phyloP scores from a whole-genome alignment of 92 coral and sea anemone genomes.

The Epizoanthus rinbou region DNA sequence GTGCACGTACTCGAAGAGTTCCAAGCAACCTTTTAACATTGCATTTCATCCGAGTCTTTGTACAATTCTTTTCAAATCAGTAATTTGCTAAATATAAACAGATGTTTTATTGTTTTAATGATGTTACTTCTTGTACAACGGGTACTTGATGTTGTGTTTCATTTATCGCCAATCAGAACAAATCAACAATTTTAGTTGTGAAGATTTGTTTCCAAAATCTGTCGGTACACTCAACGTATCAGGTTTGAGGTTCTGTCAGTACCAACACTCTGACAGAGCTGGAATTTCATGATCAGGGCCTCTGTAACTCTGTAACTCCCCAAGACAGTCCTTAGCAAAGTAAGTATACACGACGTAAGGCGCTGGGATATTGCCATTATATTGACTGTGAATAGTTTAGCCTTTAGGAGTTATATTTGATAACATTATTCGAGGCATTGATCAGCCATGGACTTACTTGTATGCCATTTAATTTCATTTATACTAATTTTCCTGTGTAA shows the following conservation, averaged over 20 bases:
- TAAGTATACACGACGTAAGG: not conserved
- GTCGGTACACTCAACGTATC: not conserved
- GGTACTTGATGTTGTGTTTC: conserved; percentile 19
- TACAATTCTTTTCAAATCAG: not conserved
- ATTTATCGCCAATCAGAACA: not conserved
- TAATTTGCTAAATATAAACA: not conserved
- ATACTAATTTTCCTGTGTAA: too few relatives aligned
- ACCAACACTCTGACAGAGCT: not conserved
- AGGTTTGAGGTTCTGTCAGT: not conserved
- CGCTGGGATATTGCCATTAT: too few relatives aligned
- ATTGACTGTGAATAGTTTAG: too few relatives aligned
- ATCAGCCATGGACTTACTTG: too few relatives aligned
- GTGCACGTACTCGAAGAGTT: too few relatives aligned
- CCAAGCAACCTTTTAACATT: too few relatives aligned
- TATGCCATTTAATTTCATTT: too few relatives aligned
- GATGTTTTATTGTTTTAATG: not conserved
- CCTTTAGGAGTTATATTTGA: too few relatives aligned
- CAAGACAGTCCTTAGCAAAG: not conserved
- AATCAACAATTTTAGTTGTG: not conserved
- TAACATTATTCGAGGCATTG: too few relatives aligned
- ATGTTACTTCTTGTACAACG: not conserved
- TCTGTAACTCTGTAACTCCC: not conserved
- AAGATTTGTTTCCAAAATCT: conserved; percentile 1
- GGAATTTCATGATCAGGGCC: not conserved
- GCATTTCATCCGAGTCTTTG: not conserved